A percentile compares a stretch with the other conserved stretches of the same genome.
phyloP scores from a whole-genome alignment of 1,140 invertebrate species.

The Drosophila kikkawai region DNA sequence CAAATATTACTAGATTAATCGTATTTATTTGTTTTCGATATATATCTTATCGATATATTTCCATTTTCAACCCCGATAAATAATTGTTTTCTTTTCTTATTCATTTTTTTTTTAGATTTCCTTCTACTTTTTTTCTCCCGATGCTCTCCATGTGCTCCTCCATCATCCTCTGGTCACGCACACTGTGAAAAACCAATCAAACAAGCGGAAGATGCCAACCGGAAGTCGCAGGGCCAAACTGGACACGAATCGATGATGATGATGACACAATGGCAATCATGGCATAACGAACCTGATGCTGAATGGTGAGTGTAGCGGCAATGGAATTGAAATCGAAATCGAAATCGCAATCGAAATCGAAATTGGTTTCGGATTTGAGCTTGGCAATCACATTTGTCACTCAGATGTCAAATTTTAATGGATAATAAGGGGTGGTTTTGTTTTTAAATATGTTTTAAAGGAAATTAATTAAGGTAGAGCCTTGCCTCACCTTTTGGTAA shows the following conservation, averaged over 20 bases:
- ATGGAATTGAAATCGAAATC: background rate
- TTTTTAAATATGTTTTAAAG: too few relatives aligned
- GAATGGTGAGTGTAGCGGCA: constrained; percentile 15
- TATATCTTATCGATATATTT: too few relatives aligned
- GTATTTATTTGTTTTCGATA: too few relatives aligned
- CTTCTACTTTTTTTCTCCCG: background rate
- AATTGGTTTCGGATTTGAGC: background rate
- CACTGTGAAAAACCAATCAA: constrained; percentile 43
- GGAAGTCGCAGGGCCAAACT: constrained; percentile 54
- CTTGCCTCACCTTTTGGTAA: too few relatives aligned
- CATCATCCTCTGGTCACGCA: constrained; percentile 42
- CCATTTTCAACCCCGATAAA: too few relatives aligned
- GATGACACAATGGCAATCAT: constrained; percentile 7
- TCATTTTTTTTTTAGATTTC: too few relatives aligned
- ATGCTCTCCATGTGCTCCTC: background rate
- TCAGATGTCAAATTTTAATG: constrained; percentile 59
- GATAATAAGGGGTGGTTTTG: background rate
- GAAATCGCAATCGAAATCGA: background rate
- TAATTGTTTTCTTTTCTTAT: too few relatives aligned
- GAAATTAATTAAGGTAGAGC: too few relatives aligned
- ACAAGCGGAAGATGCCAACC: constrained; percentile 34
- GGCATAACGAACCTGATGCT: background rate
- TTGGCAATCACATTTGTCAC: constrained; percentile 14
- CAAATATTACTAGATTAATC: too few relatives aligned
- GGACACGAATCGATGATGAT: constrained; percentile 30